Evolutionary conservation across 1,140 invertebrate genomes (phyloP).

Genomic region (Antheraea pernyi): DNA sequence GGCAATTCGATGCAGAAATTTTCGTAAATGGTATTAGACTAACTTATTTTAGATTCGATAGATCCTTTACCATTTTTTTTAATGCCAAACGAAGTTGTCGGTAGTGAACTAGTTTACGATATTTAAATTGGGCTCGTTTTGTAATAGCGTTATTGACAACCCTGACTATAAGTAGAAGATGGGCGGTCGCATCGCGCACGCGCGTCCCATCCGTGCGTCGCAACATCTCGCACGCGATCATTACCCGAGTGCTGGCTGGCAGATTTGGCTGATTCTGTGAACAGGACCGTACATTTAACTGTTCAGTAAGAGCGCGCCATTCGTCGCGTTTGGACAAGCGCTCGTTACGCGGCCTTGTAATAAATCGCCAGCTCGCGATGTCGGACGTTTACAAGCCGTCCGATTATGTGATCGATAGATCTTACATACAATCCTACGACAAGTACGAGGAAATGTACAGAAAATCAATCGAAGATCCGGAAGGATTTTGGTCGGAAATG

Average conservation of each 20-base stretch:
- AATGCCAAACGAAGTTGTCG: too few species aligned
- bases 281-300: background rate
- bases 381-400: slow-evolving; percentile 61
- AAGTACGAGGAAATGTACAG: slow-evolving; percentile 92
- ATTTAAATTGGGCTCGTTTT: too few species aligned
- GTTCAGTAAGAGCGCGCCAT: slow-evolving; percentile 12
- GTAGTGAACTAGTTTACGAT: too few species aligned
- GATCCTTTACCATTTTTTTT: too few species aligned
- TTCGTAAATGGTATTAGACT: too few species aligned
- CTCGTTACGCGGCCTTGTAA: slow-evolving; percentile 5
- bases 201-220: slow-evolving; percentile 52
- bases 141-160: background rate
- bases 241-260: slow-evolving; percentile 29
- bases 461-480: slow-evolving; percentile 91
- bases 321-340: slow-evolving; percentile 3
- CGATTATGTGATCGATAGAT: slow-evolving; percentile 63
- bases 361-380: slow-evolving; percentile 45
- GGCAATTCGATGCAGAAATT: too few species aligned
- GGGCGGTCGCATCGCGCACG: slow-evolving; percentile 33
- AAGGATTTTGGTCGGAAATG: slow-evolving; percentile 94
- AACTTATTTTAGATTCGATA: too few species aligned
- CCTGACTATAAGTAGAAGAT: background rate
- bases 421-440: slow-evolving; percentile 48
- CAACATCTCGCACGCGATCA: slow-evolving; percentile 47
- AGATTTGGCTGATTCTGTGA: slow-evolving; percentile 5